Base-by-base conservation (phyloP, 2,797 vertebrate genomes). In the Tympanoctomys barrerae region DNA sequence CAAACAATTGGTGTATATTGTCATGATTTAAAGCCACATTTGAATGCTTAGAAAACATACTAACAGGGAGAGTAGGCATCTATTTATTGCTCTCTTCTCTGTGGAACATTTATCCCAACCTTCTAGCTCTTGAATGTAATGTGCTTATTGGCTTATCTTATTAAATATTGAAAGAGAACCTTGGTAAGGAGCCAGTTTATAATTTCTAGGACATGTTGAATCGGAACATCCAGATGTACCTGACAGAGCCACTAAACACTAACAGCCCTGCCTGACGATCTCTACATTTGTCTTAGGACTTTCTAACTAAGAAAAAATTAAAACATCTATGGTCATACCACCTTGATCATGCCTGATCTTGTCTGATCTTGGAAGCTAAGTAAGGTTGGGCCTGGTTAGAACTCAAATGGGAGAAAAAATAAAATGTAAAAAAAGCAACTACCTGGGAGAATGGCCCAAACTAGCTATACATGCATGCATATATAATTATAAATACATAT, bases 41-140 rank as follows among this genome's bases (percentile, higher is more conserved):
- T 42, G 83, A 90, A 64, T 83, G 68, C 59, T 87, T 83, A 61
- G 80, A 57, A 89, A 77, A 79, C 78, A n/a, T 33, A 94, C 75
- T 62, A 78, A 91, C 93, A 91, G 26, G 28, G 26, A 49, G 62
- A 49, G 66, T 42, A 84, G 46, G 12, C 39, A 49, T 92, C 26
- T 94, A 0, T 83, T 62, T 90, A 33, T 94, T 91, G 57, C 33
- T 59, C 0, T 83, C 52, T 89, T 46, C 22, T 68, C 31, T 49
- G 10, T 85, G 57, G 75, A 86, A 57, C 54, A 77, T 91, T 87
- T 68, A 87, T 33, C 49, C 54, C 61, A 57, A 0, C 19, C 49
- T 87, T 90, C 82, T 22, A 86, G 49, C 28, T 89, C 84, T 96
- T 68, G 18, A 82, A 78, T 94, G n/a, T 90, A 78, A 66, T n/a